Evolutionary conservation across 2,797 vertebrate species (phyloP), one percentile per base, ranked within the genome.

Genomic region (Peromyscus aztecus): DNA sequence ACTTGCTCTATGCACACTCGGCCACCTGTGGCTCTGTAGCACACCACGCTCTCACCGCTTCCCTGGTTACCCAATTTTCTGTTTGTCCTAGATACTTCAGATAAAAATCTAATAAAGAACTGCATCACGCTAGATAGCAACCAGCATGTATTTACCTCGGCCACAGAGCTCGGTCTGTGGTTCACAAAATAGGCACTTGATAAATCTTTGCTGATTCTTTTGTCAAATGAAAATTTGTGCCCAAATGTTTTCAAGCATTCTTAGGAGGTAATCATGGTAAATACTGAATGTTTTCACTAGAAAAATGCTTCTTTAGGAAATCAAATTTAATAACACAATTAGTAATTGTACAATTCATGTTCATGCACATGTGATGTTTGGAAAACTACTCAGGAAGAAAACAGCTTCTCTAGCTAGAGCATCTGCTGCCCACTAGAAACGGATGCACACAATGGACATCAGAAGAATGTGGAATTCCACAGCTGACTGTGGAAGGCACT

Each of bases 221-320:
- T 55, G 71, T 83, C 59, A 84, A 84, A 31, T 46, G 9, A 57
- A 76, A 65, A 10, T 75, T 93, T 12, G 37, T n/a, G 49, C 9
- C 69, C n/a, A 90, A 61, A 57, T 92, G 61, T 61, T 93, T 77
- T 89, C 78, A 84, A 84, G 71, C 27, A 76, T 61, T 63, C 19
- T 57, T 16, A 92, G 81, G 40, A 87, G 4, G 46, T 75, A 91
- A 81, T 40, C 73, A 71, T 7, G n/a, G 24, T 57, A 78, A 80
- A 84, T 76, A 67, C 37, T 49, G 37, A 31, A 19, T 12, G 23
- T 82, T 91, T 91, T 94, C 23, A 37, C 31, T 57, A 86, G 29
- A 24, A 84, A 90, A 87, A 77, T 76, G n/a, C 21, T 89, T 24
- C 12, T 88, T 96, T 81, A 27, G 75, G 31, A 49, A 37, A 55